Conservation (phyloP, 2,113 vertebrate genomes). For the Australoheros scitulus region DNA sequence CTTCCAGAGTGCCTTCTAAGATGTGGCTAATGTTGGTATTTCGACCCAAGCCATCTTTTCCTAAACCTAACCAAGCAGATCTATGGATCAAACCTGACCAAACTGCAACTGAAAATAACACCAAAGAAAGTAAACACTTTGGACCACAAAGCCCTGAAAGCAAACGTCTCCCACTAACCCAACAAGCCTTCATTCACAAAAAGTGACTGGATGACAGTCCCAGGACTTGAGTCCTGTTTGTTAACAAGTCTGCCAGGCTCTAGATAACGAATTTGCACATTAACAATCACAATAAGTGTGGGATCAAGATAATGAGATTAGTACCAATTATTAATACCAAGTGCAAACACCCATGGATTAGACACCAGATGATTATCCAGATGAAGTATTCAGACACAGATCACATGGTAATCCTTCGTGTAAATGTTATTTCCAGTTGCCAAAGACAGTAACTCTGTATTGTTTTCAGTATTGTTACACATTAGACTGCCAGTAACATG, state of each 20-base stretch:
- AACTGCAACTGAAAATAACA: conserved; percentile 5
- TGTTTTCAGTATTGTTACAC: not conserved
- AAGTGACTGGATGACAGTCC: not conserved
- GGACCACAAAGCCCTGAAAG: not conserved
- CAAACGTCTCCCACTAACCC: not conserved
- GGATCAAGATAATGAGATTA: not conserved
- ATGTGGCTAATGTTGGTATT: not conserved
- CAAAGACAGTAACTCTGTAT: not conserved
- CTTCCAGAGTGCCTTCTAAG: not conserved
- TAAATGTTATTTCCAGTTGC: conserved; percentile 1
- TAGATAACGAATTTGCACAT: not conserved
- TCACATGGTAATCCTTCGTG: not conserved
- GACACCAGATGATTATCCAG: not conserved
- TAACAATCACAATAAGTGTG: not conserved
- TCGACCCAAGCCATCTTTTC: not conserved
- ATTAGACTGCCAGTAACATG: not conserved
- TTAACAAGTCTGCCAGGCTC: not conserved
- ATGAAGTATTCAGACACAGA: not conserved
- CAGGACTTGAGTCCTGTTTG: not conserved
- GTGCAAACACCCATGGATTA: not conserved
- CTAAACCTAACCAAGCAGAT: not conserved
- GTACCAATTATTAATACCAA: not conserved
- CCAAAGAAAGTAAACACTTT: not conserved
- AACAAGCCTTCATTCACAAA: not conserved
- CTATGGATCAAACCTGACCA: not conserved